Base-by-base conservation (phyloP, 2,888 invertebrate species). In the Cheilosia grossa region DNA sequence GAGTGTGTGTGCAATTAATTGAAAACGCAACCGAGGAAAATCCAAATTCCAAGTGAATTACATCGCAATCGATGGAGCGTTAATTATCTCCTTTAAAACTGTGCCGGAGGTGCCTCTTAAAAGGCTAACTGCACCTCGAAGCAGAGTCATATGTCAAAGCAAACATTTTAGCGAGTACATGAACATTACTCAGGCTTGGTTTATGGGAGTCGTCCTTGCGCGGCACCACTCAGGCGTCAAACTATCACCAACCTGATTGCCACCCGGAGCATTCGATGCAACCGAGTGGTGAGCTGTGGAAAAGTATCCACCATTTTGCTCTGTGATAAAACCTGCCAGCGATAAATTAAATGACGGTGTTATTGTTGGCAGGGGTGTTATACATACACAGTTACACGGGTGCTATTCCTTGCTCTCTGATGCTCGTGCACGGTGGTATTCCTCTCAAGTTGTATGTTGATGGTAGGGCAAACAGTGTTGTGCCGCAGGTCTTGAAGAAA, bases 281-380 rank as follows among this genome's bases (percentile, higher is more conserved):
- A 51, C 33, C 70, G 64, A 56, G 78, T 58, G 72, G 72, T 79
- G 72, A 72, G 51, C 51, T 64, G 72, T 70, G 64, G 64, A 66
- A 70, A 70, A 51, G 37, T 49, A 33, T 63, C 54, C 54, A 37
- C 56, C 72, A 79, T 51, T 70, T 79, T 47, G n/a, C 64, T 19
- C 42, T 21, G 72, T 66, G 79, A 79, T 79, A 79, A 79, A 79
- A 79, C 79, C 56, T 72, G 79, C 79, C 58, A 79, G 58, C 66
- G 72, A 79, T 79, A 72, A 79, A 79, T 64, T 79, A 63, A 79
- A 79, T 79, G 78, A 56, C 49, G 56, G 13, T 72, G 64, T 79
- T 64, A 70, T 58, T 79, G 72, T 64, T 58, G 63, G 78, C 49
- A 64, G 64, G 42, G 51, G 49, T 79, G 79, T 63, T 53, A n/a